phyloP scores from a whole-genome alignment of 2,113 vertebrate species.

The Hippoglossus stenolepis region DNA sequence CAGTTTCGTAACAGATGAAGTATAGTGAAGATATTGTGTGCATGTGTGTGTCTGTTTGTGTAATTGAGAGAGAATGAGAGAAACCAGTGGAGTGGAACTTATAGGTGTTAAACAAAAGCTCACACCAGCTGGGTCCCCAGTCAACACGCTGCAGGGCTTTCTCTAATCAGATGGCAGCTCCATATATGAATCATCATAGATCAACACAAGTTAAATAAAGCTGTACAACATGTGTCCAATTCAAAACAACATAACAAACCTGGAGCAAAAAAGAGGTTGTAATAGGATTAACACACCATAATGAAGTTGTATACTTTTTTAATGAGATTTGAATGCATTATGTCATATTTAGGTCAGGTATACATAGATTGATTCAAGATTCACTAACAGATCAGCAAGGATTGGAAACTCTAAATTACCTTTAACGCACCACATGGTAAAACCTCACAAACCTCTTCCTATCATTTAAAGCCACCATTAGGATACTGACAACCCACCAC shows the following conservation, averaged over 20 bases:
- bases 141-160: conserved; percentile 36
- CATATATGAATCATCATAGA: background rate
- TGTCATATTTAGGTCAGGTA: too few relatives aligned
- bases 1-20: conserved; percentile 10
- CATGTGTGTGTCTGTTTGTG: background rate
- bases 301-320: background rate
- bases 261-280: background rate
- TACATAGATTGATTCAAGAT: too few relatives aligned
- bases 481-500: conserved; percentile 7
- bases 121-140: conserved; percentile 56
- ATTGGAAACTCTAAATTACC: background rate
- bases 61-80: conserved; percentile 10
- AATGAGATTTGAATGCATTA: too few relatives aligned
- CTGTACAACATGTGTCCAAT: background rate
- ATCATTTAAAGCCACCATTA: conserved; percentile 6
- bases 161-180: conserved; percentile 32
- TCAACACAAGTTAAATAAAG: background rate
- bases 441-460: background rate
- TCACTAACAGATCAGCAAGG: too few relatives aligned
- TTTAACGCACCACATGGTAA: background rate
- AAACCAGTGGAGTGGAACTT: conserved; percentile 49
- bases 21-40: background rate
- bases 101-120: conserved; percentile 37
- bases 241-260: background rate
- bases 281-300: background rate